Conservation (phyloP, 2,888 invertebrate species). For the Amphipoea oculea region DNA sequence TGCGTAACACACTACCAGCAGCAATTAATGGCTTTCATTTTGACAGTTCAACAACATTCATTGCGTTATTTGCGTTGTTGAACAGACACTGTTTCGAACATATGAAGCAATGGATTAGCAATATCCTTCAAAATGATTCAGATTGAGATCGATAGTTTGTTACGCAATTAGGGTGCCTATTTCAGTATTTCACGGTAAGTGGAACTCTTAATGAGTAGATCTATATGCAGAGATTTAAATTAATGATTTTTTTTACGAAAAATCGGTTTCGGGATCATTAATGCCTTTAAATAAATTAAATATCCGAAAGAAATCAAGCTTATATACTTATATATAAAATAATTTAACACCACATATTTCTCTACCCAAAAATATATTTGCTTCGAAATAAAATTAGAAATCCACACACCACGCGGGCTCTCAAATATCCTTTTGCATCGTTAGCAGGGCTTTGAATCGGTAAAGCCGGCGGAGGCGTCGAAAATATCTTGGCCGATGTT, state of each 20-base stretch:
- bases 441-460: conserved; percentile 67
- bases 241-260: background rate
- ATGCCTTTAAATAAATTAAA: background rate
- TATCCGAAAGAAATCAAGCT: background rate
- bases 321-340: conserved; percentile 10
- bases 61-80: too few species aligned
- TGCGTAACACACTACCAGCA: too few species aligned
- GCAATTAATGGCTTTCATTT: too few species aligned
- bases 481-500: conserved; percentile 68
- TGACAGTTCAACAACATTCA: too few species aligned
- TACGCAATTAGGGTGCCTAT: background rate
- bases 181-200: conserved; percentile 6
- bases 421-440: conserved; percentile 77
- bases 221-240: background rate
- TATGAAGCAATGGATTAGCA: too few species aligned
- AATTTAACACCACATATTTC: conserved; percentile 13
- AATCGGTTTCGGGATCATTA: background rate
- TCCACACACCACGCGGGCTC: conserved; percentile 29
- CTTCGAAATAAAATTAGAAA: conserved; percentile 52
- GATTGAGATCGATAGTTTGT: too few species aligned
- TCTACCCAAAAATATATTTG: conserved; percentile 20
- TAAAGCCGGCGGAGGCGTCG: conserved; percentile 44
- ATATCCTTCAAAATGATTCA: too few species aligned
- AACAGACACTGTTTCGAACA: too few species aligned
- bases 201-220: conserved; percentile 9